Evolutionary conservation across 35 echinoderm and acorn worm genomes (phyloP).

Genomic region (Heliocidaris tuberculata): DNA sequence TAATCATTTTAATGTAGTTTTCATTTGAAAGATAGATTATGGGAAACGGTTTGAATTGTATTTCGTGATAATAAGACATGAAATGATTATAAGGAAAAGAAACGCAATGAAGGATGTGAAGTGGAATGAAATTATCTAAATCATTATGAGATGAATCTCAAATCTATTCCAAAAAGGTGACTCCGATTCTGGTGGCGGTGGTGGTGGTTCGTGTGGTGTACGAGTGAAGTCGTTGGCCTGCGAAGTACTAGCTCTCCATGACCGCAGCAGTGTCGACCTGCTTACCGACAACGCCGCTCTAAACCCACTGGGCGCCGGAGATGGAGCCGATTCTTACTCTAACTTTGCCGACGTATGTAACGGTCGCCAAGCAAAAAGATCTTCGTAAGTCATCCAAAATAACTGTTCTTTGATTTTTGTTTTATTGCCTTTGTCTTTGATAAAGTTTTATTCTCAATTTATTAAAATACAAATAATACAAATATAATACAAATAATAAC

Average conservation of each 20-base stretch:
- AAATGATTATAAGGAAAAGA: too few species aligned
- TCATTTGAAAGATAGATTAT: too few species aligned
- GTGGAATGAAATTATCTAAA: too few species aligned
- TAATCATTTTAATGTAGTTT: too few species aligned
- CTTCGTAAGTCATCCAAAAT: constrained; percentile 41
- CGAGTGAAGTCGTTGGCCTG: constrained; percentile 43
- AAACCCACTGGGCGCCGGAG: constrained; percentile 44
- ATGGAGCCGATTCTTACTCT: constrained; percentile 51
- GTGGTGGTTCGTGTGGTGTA: background rate
- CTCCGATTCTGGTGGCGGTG: background rate
- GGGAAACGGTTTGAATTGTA: too few species aligned
- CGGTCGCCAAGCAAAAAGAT: constrained; percentile 33
- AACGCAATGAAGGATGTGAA: too few species aligned
- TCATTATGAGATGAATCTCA: too few species aligned
- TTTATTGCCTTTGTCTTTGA: background rate
- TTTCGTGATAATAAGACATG: too few species aligned
- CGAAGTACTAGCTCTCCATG: constrained; percentile 30
- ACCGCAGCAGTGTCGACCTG: constrained; percentile 39
- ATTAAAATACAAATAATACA: background rate
- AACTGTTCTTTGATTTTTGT: too few species aligned
- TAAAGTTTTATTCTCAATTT: background rate
- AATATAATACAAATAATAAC: background rate
- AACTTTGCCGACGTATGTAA: constrained; percentile 72
- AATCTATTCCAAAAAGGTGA: too few species aligned
- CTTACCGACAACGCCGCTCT: constrained; percentile 57